These are phyloP conservation scores for Rhabdophis nuchalis DNA, from an alignment of 2,797 vertebrate genomes.

Conservation along the genomic window DNA sequence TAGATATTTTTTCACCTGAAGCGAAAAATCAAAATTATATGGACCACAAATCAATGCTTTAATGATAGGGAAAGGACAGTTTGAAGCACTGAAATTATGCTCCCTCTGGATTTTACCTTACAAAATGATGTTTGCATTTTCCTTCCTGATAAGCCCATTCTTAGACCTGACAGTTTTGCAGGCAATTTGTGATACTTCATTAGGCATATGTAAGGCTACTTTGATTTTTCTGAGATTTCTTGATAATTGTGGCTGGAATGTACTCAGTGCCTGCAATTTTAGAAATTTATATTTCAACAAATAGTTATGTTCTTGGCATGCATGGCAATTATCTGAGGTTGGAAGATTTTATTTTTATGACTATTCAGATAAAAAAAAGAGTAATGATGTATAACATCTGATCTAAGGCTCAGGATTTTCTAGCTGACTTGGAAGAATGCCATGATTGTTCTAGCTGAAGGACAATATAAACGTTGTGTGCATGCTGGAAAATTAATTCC, in stretches of 20 bases:
- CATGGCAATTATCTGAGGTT: rapidly evolving
- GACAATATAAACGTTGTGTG: neutral
- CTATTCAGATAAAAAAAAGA: neutral
- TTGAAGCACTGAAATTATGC: neutral
- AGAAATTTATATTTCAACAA: neutral
- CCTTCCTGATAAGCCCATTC: neutral
- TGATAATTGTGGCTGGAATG: conserved; percentile 5
- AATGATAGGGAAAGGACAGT: neutral
- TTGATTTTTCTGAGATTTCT: neutral
- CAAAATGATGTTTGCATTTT: neutral
- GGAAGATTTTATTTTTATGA: conserved; percentile 9
- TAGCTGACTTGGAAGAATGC: neutral
- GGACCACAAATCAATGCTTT: neutral
- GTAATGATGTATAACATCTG: neutral
- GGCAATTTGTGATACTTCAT: neutral
- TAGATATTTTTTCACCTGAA: neutral
- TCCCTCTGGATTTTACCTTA: neutral
- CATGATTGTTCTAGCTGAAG: neutral
- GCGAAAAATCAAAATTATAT: neutral
- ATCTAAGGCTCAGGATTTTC: neutral
- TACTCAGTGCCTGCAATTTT: neutral
- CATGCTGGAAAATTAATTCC: neutral
- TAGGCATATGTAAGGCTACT: neutral
- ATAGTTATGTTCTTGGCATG: neutral
- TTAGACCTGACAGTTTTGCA: neutral